Base-by-base conservation (phyloP, 1,140 invertebrate genomes). In the Diorhabda sublineata region DNA sequence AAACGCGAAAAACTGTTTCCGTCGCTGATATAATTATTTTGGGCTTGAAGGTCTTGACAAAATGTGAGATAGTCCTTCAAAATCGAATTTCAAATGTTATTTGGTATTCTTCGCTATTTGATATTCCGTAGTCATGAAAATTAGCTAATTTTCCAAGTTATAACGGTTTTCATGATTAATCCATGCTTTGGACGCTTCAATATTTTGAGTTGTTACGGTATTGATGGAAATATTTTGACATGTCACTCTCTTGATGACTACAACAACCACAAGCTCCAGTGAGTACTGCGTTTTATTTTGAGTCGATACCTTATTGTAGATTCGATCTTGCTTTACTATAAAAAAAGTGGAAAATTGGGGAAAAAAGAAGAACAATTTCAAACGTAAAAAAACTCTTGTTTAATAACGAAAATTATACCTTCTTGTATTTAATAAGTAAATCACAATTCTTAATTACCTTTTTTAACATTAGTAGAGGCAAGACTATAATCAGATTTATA, bases 221-320 rank as follows among this genome's bases (percentile, higher is more conserved):
- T 61, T 61, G 59, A n/a, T 61, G 11, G 59, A 61, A 61, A 61
- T 61, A 61, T 41, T 61, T 61, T 61, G 59, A 61, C 59, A 61
- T 61, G 59, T 61, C 59, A 61, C 59, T 60, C 59, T 60, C 59
- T 60, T 60, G 5, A 60, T 9, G 41, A 42, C 26, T 26, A 26
- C 9, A 42, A 61, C 2, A 11, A 4, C 59, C 9, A 61, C 8
- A 56, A 56, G 52, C 52, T 56, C 6, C 52, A 56, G 52, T 56
- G 2, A 56, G 52, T 56, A 56, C 52, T 56, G 52, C 52, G 52
- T 56, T 56, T 56, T 56, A 56, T 56, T 56, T 7, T 56, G 52
- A 56, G 52, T 56, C 2, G 52, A 56, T 56, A 56, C 52, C 52
- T 56, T 56, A 56, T 56, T 41, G 59, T 61, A 61, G 41, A 61